Conservation (phyloP, 2,113 vertebrate species). For the Odocoileus hemionus region DNA sequence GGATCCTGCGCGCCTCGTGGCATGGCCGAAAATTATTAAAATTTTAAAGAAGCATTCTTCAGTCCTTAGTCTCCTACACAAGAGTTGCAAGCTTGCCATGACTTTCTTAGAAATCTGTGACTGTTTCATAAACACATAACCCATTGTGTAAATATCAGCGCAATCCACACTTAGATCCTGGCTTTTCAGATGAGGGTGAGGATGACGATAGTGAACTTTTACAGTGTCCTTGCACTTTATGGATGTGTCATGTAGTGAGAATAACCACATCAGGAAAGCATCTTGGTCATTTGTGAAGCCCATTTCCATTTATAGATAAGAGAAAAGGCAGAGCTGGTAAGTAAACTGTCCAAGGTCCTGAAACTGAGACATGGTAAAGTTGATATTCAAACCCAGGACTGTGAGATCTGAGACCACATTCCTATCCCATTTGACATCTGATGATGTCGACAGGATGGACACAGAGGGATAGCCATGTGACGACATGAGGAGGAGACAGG, state of each 20-base stretch:
- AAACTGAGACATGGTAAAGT: background rate
- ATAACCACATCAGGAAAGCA: background rate
- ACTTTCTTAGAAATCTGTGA: background rate
- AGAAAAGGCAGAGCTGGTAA: background rate
- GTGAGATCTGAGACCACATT: background rate
- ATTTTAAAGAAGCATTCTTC: background rate
- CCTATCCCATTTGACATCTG: background rate
- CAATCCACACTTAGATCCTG: too few species aligned
- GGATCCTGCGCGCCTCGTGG: background rate
- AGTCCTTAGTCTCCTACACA: background rate
- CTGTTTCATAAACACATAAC: background rate
- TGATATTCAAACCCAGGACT: background rate
- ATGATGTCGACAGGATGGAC: background rate
- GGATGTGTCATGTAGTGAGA: background rate
- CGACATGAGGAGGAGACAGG: background rate
- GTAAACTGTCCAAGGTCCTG: background rate
- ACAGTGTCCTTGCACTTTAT: background rate
- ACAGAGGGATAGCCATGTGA: too few species aligned
- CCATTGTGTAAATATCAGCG: background rate
- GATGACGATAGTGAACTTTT: rapidly evolving
- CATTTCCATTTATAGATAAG: background rate
- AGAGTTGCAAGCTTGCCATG: background rate
- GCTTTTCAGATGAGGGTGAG: background rate
- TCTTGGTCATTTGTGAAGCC: background rate
- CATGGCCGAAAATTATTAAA: background rate